Conservation (phyloP, 2,888 invertebrate species). For the Micoletzkya japonica region DNA sequence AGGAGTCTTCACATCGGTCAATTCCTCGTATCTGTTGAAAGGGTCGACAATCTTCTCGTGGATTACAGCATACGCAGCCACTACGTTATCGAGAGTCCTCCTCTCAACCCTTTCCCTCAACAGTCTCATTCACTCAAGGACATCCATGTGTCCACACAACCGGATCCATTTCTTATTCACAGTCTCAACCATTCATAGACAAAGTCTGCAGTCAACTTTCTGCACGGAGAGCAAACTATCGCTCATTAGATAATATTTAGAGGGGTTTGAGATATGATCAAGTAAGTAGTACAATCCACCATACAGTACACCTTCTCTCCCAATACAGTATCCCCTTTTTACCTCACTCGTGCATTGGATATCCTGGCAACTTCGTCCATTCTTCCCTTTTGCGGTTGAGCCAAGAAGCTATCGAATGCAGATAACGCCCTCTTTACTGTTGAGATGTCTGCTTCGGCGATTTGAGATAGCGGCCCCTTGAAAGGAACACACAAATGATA, state of each 20-base stretch:
- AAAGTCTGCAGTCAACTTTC: too few species aligned
- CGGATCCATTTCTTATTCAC: too few species aligned
- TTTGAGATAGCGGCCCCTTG: constrained; percentile 54
- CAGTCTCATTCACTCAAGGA: neutral
- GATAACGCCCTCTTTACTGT: constrained; percentile 38
- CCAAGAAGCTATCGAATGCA: constrained; percentile 49
- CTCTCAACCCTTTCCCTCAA: constrained; percentile 43
- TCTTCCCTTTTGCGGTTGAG: constrained; percentile 48
- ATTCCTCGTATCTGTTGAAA: constrained; percentile 44
- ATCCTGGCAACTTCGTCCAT: constrained; percentile 52
- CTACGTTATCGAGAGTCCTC: constrained; percentile 53
- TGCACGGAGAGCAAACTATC: too few species aligned
- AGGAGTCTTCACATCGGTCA: constrained; percentile 35
- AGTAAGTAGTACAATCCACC: too few species aligned
- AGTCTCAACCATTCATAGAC: too few species aligned
- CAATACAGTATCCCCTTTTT: neutral
- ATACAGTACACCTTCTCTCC: too few species aligned
- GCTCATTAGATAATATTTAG: too few species aligned
- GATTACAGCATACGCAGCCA: constrained; percentile 48
- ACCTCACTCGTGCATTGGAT: constrained; percentile 48
- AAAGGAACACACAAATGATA: constrained; percentile 16
- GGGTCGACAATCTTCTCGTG: constrained; percentile 42
- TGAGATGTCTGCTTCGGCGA: constrained; percentile 53
- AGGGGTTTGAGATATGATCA: too few species aligned
- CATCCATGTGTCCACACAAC: too few species aligned